Base-by-base conservation (phyloP, 2,888 invertebrate species). In the Mantis religiosa region DNA sequence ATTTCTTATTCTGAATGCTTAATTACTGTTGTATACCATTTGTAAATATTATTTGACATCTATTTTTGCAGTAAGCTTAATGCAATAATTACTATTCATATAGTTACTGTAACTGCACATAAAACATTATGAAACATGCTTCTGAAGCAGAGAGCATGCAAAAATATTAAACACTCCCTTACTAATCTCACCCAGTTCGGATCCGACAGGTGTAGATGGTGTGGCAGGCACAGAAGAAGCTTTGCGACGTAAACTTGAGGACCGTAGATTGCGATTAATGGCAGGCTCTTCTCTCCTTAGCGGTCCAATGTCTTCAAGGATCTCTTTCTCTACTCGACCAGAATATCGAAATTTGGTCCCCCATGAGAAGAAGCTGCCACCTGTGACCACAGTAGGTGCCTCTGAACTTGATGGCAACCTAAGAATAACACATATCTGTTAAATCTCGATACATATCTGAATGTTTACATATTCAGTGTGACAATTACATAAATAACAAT, bases 311-410 rank as follows among this genome's bases (percentile, higher is more conserved):
- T 98, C 96, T 93, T 97, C 97, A 89, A 98, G 94, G 90, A 98
- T 98, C 94, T 98, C 98, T 84, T 96, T 95, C 94, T 98, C 98
- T 85, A 98, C 98, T 91, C 98, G 95, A 0, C 98, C 98, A 92
- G 92, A 96, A 94, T 98, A 98, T 92, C 97, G 97, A 93, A 98
- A 98, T 94, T 98, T 98, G 54, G 98, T 98, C 89, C 98, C 98
- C 96, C 98, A 97, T 34, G 98, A 98, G 94, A 98, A 98, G 92
- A 98, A 95, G 86, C 98, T 97, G 87, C 98, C 98, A 88, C 98
- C 98, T 28, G 97, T 97, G 90, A 98, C 96, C 47, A 94, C 93
- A 91, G 97, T 97, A 88, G 98, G 97, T 87, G 97, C 97, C 93
- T 98, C 97, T 90, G 97, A 96, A 91, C 98, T 97, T 90, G 97